phyloP scores from a whole-genome alignment of 2,113 vertebrate species.

The Pseudopipra pipra region DNA sequence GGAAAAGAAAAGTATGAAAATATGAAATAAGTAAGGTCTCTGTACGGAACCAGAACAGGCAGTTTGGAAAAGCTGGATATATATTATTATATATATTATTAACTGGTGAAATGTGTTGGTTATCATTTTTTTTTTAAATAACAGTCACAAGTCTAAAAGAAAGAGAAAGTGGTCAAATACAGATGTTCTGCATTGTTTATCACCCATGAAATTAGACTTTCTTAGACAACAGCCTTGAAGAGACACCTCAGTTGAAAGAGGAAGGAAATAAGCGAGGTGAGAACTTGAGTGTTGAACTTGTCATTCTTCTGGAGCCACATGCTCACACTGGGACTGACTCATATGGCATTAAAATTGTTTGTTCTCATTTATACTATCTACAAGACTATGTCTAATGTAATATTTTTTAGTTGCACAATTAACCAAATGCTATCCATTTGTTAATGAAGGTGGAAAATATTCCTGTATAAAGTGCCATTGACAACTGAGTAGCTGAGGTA shows the following conservation, averaged over 20 bases:
- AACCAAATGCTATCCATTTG: background rate
- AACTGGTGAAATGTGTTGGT: background rate
- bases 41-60: background rate
- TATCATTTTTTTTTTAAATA: background rate
- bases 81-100: background rate
- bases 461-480: background rate
- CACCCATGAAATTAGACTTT: background rate
- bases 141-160: background rate
- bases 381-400: background rate
- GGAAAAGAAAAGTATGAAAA: background rate
- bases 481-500: background rate
- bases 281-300: background rate
- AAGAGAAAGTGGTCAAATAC: background rate
- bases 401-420: background rate
- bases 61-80: background rate
- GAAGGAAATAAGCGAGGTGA: conserved; percentile 16
- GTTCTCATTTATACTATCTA: background rate
- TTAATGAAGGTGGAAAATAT: background rate
- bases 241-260: background rate
- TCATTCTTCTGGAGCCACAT: conserved; percentile 14
- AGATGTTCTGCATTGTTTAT: background rate
- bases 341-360: conserved; percentile 32
- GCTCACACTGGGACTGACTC: conserved; percentile 16
- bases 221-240: background rate
- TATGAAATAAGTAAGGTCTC: background rate